Evolutionary conservation across 2,888 invertebrate species (phyloP), one percentile per base, ranked within the genome.

Genomic region (Lepetodrilus schrolli): DNA sequence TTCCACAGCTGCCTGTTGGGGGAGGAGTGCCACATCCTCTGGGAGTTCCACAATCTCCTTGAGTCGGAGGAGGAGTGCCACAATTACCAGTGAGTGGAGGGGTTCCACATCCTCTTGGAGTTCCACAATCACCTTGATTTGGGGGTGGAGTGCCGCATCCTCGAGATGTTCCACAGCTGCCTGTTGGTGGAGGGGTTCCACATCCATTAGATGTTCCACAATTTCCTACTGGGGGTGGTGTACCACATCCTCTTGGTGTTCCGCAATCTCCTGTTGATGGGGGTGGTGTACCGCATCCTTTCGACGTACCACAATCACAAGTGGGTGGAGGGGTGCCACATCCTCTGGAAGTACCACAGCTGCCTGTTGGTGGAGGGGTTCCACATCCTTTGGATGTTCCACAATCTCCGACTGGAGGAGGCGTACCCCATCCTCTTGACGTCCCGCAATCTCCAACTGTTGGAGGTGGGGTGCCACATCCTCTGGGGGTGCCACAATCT

Each of bases 301-400:
- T 74, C 5, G 75, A 76, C 37, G 73, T 76, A 17, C 75, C 76
- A 21, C 79, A 80, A 37, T 69, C 71, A n/a, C n/a, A n/a, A 1
- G 49, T 74, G 36, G 65, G 70, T 68, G 73, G 43, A 3, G 75
- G 66, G 7, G 76, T 49, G 10, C 73, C 73, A 30, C 68, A 68
- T n/a, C 78, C 80, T 71, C 78, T 74, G 26, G 68, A 30, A 10
- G 26, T 68, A 5, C 68, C 68, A 68, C 68, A 68, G 13, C 47
- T 30, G 0, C 68, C 68, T 7, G 48, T 48, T 2, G 68, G 68
- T n/a, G 68, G 68, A 0, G 68, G 68, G 2, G 75, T 77, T 8
- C 74, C 74, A 43, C 82, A 82, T 65, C 80, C 78, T 49, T 78
- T 76, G 0, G 79, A 78, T 73, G 77, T 80, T 20, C 78, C 74